Base-by-base conservation (phyloP, 2,113 vertebrate genomes). In the Hippopotamus amphibius region DNA sequence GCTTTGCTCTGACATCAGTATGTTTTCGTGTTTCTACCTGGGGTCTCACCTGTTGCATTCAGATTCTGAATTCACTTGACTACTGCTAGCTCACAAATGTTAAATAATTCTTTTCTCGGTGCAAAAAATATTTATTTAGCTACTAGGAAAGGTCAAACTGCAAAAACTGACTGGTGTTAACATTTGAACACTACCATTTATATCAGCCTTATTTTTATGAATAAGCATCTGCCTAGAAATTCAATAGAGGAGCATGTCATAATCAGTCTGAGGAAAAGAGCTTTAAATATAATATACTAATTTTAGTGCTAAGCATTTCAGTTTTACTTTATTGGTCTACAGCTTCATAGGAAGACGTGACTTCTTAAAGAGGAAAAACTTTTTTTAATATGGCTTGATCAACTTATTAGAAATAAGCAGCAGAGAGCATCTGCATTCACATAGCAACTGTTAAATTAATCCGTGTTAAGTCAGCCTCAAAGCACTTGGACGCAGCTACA, bases 361-460 rank as follows among this genome's bases (percentile, higher is more conserved):
- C 30, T 74, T 90, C 81, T 97, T 87, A 57, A 86, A 83, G 80
- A 24, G 15, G 74, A 95, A 76, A 87, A 68, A 4, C 3, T 24
- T 33, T 21, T 94, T 89, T 48, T 69, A 77, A 77, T 53, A 80
- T 41, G 74, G 63, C 41, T 69, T 72, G 63, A 95, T 90, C 74
- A 79, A 96, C 74, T 96, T 88, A 97, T 98, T 96, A 96, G 93
- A 83, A 96, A 93, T 66, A 87, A 90, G 92, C n/a, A 84, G 83
- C 11, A 22, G 37, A 33, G 61, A 72, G 41, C 94, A 97, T 95
- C 93, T 93, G 94, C 84, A 63, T 96, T 92, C 90, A 93, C 82
- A 95, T 79, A 92, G 68, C 97, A 96, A 97, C 96, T 97, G 97
- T 84, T 95, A 71, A 79, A 92, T 90, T 97, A 96, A 97, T 97